Base-by-base conservation (phyloP, 2,797 vertebrate genomes). In the Coranthus polyacanthus region DNA sequence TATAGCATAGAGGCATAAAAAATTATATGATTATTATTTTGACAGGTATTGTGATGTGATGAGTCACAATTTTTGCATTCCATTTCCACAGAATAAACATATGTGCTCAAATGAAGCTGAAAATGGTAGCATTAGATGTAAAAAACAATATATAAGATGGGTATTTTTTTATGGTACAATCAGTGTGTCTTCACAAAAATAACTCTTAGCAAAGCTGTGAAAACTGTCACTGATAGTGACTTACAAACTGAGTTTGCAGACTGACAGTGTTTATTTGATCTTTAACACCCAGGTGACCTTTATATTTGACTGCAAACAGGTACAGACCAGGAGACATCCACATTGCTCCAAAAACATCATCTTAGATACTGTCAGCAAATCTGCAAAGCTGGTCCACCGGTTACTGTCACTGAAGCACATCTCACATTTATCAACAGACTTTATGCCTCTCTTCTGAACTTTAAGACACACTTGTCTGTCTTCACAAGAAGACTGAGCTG, bases 221-320 rank as follows among this genome's bases (percentile, higher is more conserved):
- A 32, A 32, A 32, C 9, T 32, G 29, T 9, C 29, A 32, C 29
- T 32, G 29, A 32, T 57, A 20, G 50, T 12, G 16, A 59, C 29
- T 50, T 34, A 1, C 41, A 59, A 24, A 16, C 17, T 12, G 37
- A 42, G n/a, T n/a, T n/a, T 34, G 2, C 41, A 59, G 34, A 16
- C 17, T 12, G 37, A 42, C 36, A 43, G 44, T 4, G 21, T 69
- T 60, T 43, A 17, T 63, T 73, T 63, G 11, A 51, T 62, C 70
- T 51, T 60, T 34, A 68, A 71, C 43, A 68, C 32, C 18, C 11
- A 3, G 39, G 26, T 66, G 59, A 76, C 67, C 62, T 75, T 78
- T 59, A 26, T 17, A 43, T 24, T 41, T 4, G n/a, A 64, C 20
- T 2, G 37, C 34, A 49, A 56, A 53, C 45, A 68, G 21, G 12